These are phyloP conservation scores for Chlorops oryzae DNA, from an alignment of 1,140 invertebrate species.

Conservation along the genomic window DNA sequence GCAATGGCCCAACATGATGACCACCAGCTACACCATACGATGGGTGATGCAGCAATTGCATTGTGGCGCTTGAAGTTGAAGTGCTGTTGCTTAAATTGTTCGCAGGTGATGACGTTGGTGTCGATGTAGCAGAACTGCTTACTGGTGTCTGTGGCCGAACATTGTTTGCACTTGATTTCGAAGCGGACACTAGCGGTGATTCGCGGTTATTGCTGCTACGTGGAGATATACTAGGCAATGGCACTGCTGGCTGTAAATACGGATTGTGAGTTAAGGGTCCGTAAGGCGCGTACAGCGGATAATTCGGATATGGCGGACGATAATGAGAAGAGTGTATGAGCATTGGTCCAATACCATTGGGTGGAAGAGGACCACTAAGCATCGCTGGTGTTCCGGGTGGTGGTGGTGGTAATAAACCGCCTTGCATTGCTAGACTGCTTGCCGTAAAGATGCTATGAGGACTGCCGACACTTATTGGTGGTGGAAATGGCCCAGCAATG, in stretches of 20 bases:
- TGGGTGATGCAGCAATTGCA: conserved; percentile 10
- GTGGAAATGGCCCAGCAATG: too few species aligned
- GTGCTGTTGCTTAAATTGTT: background rate
- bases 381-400: conserved; percentile 41
- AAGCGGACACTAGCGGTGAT: conserved; percentile 47
- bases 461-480: too few species aligned
- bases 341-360: conserved; percentile 48
- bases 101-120: background rate
- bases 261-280: conserved; percentile 62
- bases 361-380: conserved; percentile 39
- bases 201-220: conserved; percentile 57
- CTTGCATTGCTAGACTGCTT: too few species aligned
- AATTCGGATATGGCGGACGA: conserved; percentile 57
- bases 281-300: conserved; percentile 66
- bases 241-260: conserved; percentile 55
- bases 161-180: conserved; percentile 14
- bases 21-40: conserved; percentile 47
- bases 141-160: conserved; percentile 34
- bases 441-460: too few species aligned
- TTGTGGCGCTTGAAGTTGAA: background rate
- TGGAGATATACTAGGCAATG: conserved; percentile 58
- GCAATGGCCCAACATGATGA: conserved; percentile 46
- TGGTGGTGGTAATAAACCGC: conserved; percentile 8
- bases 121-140: conserved; percentile 15
- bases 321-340: conserved; percentile 57